phyloP scores from a whole-genome alignment of 2,888 invertebrate genomes.

The Mantis religiosa region DNA sequence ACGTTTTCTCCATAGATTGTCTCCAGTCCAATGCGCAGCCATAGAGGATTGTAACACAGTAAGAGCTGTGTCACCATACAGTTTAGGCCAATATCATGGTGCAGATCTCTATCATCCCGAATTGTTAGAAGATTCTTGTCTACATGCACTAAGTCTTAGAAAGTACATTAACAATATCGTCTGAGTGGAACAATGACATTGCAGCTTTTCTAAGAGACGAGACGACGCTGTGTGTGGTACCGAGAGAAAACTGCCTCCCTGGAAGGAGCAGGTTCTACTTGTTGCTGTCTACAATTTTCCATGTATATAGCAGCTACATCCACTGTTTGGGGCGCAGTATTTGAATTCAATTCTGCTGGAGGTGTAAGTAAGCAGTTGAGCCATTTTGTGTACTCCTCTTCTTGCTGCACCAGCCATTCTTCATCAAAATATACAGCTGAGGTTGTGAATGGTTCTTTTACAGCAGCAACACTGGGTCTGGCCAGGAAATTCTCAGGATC shows the following conservation, averaged over 20 bases:
- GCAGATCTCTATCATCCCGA: conserved; percentile 72
- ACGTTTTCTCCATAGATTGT: conserved; percentile 74
- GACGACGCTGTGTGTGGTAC: conserved; percentile 17
- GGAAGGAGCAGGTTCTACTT: conserved; percentile 61
- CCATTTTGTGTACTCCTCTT: conserved; percentile 72
- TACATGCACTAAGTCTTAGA: conserved; percentile 66
- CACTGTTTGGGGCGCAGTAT: conserved; percentile 55
- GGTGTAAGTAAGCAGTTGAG: conserved; percentile 72
- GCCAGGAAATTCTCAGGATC: conserved; percentile 40
- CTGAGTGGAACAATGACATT: conserved; percentile 57
- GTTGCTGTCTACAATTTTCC: conserved; percentile 60
- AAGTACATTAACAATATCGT: conserved; percentile 60
- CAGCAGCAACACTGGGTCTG: conserved; percentile 53
- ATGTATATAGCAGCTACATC: conserved; percentile 73
- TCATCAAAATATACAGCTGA: conserved; percentile 64
- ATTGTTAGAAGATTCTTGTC: conserved; percentile 71
- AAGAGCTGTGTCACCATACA: conserved; percentile 70
- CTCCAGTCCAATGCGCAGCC: conserved; percentile 85
- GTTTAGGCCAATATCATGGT: conserved; percentile 76
- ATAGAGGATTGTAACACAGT: conserved; percentile 82
- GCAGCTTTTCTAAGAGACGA: conserved; percentile 61
- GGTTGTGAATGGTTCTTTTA: conserved; percentile 60
- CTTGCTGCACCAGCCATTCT: conserved; percentile 63
- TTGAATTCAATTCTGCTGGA: conserved; percentile 64
- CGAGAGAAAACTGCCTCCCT: conserved; percentile 63